Evolutionary conservation across 2,797 vertebrate species (phyloP).

Genomic region (Cetoscarus ocellatus): DNA sequence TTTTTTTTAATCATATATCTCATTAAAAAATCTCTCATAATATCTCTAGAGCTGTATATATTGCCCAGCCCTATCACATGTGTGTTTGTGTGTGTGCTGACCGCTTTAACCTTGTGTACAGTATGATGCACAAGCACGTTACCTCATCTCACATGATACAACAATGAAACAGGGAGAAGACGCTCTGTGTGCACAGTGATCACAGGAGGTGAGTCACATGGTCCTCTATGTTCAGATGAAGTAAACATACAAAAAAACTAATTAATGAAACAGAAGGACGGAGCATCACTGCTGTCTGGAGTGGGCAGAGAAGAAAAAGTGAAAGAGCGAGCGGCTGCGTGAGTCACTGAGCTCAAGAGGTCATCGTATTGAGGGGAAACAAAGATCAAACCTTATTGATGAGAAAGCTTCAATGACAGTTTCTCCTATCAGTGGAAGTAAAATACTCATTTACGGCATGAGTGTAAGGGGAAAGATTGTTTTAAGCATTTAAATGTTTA

Average conservation of each 20-base stretch:
- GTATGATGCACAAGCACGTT: conserved; percentile 48
- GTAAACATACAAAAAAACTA: conserved; percentile 35
- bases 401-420: too few species aligned
- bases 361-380: conserved; percentile 27
- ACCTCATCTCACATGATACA: conserved; percentile 68
- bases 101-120: conserved; percentile 42
- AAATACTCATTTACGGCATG: too few species aligned
- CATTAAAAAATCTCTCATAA: too few species aligned
- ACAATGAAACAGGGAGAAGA: conserved; percentile 56
- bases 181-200: conserved; percentile 46
- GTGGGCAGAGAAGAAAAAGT: conserved; percentile 43
- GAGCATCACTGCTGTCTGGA: conserved; percentile 56
- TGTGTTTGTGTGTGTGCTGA: background rate
- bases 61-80: too few species aligned
- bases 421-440: too few species aligned
- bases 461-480: too few species aligned
- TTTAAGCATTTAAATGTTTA: too few species aligned
- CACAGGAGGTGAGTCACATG: conserved; percentile 65
- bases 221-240: conserved; percentile 62
- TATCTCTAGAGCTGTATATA: too few species aligned
- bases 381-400: conserved; percentile 11
- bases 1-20: too few species aligned
- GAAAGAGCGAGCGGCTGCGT: conserved; percentile 29
- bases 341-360: conserved; percentile 36
- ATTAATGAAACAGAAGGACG: conserved; percentile 43